Evolutionary conservation across 2,888 invertebrate genomes (phyloP), one percentile per base, ranked within the genome.

Genomic region (Drosophila anceps): DNA sequence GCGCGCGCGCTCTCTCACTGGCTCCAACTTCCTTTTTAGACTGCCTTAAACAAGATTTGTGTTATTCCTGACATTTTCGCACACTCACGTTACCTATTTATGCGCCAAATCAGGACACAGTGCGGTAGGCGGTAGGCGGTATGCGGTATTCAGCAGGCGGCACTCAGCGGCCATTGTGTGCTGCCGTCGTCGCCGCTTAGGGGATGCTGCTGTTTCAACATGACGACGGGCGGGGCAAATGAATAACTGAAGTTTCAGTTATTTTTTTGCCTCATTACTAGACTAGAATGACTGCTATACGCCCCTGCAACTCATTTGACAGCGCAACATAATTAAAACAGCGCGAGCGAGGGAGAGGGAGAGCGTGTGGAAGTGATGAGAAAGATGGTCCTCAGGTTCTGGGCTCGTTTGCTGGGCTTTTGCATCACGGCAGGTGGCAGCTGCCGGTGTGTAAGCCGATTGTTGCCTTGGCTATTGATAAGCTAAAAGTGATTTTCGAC

Each of bases 31-130:
- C n/a, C 62, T 51, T 54, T 39, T 20, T 37, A 41, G 67, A 64
- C 57, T 43, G 69, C 57, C 85, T 70, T 68, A 69, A 83, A 76
- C 76, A 83, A 86, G 79, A 81, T 82, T 81, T 82, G 73, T 79
- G 69, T 76, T 88, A 69, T 80, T 69, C 73, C 81, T 63, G 70
- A 41, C 74, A 74, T 81, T 81, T 71, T 60, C 76, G 76, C 72
- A 65, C 73, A 65, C 69, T 70, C 74, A 70, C 57, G 64, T 69
- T 69, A 70, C 73, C 77, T 69, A 79, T 74, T 84, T 76, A 67
- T 82, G 67, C 46, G 67, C 73, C 81, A 86, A 90, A 86, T 88
- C 90, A 90, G 84, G 66, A 90, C 72, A 67, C 71, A 86, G 86
- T 86, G 86, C 81, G 86, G 90, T 86, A 86, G 69, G 67, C 53